Base-by-base conservation (phyloP, 2,113 vertebrate species). In the Trogon surrucura region DNA sequence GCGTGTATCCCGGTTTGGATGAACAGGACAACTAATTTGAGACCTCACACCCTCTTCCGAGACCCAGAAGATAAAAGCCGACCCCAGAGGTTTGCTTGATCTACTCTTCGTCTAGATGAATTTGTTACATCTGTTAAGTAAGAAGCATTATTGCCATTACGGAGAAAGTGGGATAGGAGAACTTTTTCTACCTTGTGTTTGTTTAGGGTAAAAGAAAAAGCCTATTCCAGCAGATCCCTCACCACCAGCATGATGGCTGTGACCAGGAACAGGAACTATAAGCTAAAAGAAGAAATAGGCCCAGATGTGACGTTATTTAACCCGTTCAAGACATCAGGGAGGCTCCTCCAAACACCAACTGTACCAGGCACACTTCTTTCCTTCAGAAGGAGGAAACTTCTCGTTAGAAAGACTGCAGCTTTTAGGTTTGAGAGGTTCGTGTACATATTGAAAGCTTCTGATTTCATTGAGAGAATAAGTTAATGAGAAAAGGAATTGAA, bases 21-120 rank as follows among this genome's bases (percentile, higher is more conserved):
- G 48, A 96, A 57, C 50, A 64, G 85, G 61, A 92, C 77, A 91
- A 94, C 90, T 94, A 62, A 93, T 80, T 67, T 69, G 88, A 94
- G 85, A 92, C 61, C 65, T 86, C 53, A 41, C 21, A 36, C 9
- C 3, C 70, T 74, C 29, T 86, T 51, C 38, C 53, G 92, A 87
- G 83, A 73, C 53, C 84, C 57, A 45, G 72, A 81, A 95, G 88
- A 86, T 50, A 72, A 92, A 92, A 90, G 48, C 45, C 36, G 57
- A 2, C 23, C 51, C 88, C 36, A 84, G 65, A 80, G 80, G 38
- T 61, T 50, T 91, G 38, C 36, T 34, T 74, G 61, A 88, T 67
- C 36, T 71, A 32, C 66, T 84, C 93, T 53, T 61, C 80, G 81
- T 14, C 48, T 57, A 16, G 54, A 74, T 45, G 61, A 64, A 54